Evolutionary conservation across 2,888 invertebrate genomes (phyloP).

Genomic region (Agrotis exclamationis): DNA sequence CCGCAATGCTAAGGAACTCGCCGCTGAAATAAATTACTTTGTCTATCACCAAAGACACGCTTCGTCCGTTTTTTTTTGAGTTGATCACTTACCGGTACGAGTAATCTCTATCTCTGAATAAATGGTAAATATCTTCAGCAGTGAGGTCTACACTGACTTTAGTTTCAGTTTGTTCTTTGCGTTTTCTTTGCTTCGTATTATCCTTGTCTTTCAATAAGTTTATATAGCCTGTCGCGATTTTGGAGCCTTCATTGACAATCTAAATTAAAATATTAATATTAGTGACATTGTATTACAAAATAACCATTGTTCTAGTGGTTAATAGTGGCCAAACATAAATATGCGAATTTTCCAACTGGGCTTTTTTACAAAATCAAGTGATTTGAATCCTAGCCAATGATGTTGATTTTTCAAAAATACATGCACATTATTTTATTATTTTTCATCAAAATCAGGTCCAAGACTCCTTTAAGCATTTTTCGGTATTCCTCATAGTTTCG

Average conservation of each 20-base stretch:
- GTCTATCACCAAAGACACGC: not conserved
- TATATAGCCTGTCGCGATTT: constrained; percentile 27
- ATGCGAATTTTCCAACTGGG: no score
- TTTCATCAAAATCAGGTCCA: no score
- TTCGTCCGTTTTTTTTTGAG: not conserved
- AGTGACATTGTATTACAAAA: not conserved
- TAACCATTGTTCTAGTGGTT: no score
- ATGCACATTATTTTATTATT: no score
- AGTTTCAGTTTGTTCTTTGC: not conserved
- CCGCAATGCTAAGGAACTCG: constrained; percentile 70
- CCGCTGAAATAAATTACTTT: constrained; percentile 61
- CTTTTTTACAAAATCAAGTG: no score
- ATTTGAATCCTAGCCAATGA: no score
- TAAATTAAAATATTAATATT: not conserved
- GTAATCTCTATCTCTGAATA: constrained; percentile 49
- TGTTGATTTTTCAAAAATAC: no score
- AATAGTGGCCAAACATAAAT: no score
- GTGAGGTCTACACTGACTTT: constrained; percentile 32
- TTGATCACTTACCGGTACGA: constrained; percentile 30
- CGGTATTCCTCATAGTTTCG: no score
- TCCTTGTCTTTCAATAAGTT: not conserved
- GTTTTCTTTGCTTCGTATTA: not conserved
- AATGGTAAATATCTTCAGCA: constrained; percentile 43
- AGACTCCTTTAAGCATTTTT: no score
- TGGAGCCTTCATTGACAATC: constrained; percentile 33